Evolutionary conservation across 2,797 vertebrate species (phyloP).

Genomic region (Eleutherodactylus coqui): DNA sequence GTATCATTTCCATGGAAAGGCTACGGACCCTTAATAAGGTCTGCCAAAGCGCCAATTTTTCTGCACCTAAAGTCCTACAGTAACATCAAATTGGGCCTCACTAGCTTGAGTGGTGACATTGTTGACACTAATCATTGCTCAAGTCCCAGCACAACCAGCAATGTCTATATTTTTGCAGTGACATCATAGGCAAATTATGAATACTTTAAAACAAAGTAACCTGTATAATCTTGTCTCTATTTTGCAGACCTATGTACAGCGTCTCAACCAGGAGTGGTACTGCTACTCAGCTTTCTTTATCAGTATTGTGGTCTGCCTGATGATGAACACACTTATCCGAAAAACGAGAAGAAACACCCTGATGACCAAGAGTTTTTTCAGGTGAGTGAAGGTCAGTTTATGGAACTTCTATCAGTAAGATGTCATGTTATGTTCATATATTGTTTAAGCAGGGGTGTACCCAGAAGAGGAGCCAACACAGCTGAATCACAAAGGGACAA

Average conservation of each 20-base stretch:
- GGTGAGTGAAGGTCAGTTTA: background rate
- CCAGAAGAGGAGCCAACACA: background rate
- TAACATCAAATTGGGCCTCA: background rate
- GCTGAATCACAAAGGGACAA: background rate
- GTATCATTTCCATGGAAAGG: background rate
- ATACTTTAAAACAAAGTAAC: background rate
- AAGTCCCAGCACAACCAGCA: background rate
- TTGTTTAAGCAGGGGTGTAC: background rate
- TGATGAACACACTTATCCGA: constrained; percentile 46
- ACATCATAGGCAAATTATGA: background rate
- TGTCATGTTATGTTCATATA: background rate
- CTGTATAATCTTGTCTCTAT: background rate
- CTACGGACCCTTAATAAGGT: background rate
- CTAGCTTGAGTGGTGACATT: too few species aligned
- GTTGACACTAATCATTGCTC: background rate
- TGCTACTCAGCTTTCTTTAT: constrained; percentile 52
- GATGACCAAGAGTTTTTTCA: constrained; percentile 36
- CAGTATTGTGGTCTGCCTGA: constrained; percentile 51
- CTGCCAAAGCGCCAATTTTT: background rate
- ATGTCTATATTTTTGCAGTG: background rate
- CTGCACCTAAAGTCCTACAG: background rate
- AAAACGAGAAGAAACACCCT: constrained; percentile 49
- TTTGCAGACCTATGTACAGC: constrained; percentile 41
- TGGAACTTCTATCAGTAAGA: background rate
- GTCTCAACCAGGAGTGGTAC: constrained; percentile 48